Percentiles rank a stretch among this genome's conserved stretches.
Evolutionary conservation across 2,888 invertebrate genomes (phyloP).

Genomic region (Pandemis corylana): DNA sequence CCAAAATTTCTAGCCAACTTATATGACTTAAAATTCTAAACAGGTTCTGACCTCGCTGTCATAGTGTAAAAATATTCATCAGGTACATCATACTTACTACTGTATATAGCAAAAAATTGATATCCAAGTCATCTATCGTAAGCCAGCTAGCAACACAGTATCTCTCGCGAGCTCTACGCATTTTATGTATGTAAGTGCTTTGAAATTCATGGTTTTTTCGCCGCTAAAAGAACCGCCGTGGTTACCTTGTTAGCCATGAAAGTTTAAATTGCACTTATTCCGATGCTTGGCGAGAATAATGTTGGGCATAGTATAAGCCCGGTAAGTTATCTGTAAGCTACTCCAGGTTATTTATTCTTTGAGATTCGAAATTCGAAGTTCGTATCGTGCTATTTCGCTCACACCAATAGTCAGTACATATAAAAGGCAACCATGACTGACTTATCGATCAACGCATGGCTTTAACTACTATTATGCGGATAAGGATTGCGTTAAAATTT

Average conservation of each 20-base stretch:
- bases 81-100: too few relatives aligned
- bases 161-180: conserved; percentile 15
- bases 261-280: conserved; percentile 38
- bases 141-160: neutral
- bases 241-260: conserved; percentile 38
- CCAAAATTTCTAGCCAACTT: too few relatives aligned
- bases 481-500: too few relatives aligned
- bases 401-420: too few relatives aligned
- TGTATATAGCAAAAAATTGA: neutral
- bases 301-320: neutral
- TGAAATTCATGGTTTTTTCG: conserved; percentile 34
- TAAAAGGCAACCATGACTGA: too few relatives aligned
- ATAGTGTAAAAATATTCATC: neutral
- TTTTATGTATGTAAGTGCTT: conserved; percentile 34
- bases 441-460: too few relatives aligned
- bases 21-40: too few relatives aligned
- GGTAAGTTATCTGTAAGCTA: neutral
- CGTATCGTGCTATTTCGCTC: too few relatives aligned
- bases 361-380: too few relatives aligned
- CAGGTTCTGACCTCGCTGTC: too few relatives aligned
- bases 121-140: conserved; percentile 21
- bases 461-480: too few relatives aligned
- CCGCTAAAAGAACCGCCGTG: conserved; percentile 29
- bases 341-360: too few relatives aligned
- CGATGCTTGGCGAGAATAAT: conserved; percentile 13